phyloP scores from a whole-genome alignment of 2,888 invertebrate species.

The Rhogogaster chlorosoma region DNA sequence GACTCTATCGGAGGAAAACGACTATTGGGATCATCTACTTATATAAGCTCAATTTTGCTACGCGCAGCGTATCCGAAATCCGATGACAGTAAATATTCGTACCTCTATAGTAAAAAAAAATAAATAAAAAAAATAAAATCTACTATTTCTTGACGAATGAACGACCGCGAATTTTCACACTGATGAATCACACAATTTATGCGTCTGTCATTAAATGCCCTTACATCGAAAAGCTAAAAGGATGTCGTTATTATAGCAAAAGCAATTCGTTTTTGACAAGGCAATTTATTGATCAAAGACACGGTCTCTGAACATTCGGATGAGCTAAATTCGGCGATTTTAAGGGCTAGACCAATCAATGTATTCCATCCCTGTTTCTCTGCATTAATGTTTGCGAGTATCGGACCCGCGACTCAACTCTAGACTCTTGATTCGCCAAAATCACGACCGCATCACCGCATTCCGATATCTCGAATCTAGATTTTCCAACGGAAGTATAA shows the following conservation, averaged over 20 bases:
- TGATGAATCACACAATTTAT: neutral
- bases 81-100: constrained; percentile 9
- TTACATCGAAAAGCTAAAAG: neutral
- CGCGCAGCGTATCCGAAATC: constrained; percentile 15
- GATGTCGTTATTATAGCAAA: neutral
- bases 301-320: neutral
- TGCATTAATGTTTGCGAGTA: neutral
- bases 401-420: neutral
- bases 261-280: neutral
- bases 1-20: constrained; percentile 31
- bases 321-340: neutral
- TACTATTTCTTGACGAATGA: neutral
- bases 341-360: neutral
- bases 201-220: no score
- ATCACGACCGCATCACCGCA: neutral
- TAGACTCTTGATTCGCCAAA: neutral
- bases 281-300: neutral
- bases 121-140: constrained; percentile 2
- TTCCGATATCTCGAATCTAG: neutral
- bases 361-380: neutral
- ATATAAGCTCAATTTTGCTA: neutral
- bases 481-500: neutral
- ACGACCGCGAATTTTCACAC: neutral
- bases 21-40: constrained; percentile 14
- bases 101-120: neutral